Base-by-base conservation (phyloP, 2,797 vertebrate species). In the Aulostomus chinensis region DNA sequence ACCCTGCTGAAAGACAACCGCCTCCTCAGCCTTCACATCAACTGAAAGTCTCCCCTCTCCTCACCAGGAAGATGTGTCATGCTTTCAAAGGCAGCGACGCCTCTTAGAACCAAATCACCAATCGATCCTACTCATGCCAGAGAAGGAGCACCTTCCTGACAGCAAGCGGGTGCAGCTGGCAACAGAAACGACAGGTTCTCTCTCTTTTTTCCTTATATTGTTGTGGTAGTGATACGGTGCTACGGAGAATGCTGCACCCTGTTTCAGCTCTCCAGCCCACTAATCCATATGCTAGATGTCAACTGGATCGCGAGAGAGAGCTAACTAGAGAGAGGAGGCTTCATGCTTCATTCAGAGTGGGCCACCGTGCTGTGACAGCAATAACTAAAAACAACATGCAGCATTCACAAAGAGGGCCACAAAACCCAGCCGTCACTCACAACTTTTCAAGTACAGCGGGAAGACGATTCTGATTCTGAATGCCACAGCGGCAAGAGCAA, bases 401-500 rank as follows among this genome's bases (percentile, higher is more conserved):
- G 72, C 78, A 85, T 83, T 85, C 75, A 69, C 75, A 56, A 68
- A 66, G 53, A 68, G 48, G 66, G 64, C 67, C 41, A 17, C 41
- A 16, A 65, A 57, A 50, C 48, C 51, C 58, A 66, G 65, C 67
- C 54, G n/a, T 59, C 77, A 81, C 76, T 83, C 79, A 66, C 65
- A 76, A 85, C 69, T 68, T 73, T 81, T 86, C 78, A 83, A 85
- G 76, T 83, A 74, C 66, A 83, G 67, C 26, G 76, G 86, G 86
- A 84, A 84, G 84, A 83, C 70, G 9, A 53, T 75, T 78, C 55
- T 32, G 57, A 49, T 62, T 73, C 67, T 49, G 81, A 74, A 62
- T 26, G 67, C 57, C 37, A 4, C 37, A 13, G 64, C 46, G 9
- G 45, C 58, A 58, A 67, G 61, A 76, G 62, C 29, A 1, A 71